Evolutionary conservation across 2,113 vertebrate species (phyloP).

Genomic region (Chascanopsetta lugubris): DNA sequence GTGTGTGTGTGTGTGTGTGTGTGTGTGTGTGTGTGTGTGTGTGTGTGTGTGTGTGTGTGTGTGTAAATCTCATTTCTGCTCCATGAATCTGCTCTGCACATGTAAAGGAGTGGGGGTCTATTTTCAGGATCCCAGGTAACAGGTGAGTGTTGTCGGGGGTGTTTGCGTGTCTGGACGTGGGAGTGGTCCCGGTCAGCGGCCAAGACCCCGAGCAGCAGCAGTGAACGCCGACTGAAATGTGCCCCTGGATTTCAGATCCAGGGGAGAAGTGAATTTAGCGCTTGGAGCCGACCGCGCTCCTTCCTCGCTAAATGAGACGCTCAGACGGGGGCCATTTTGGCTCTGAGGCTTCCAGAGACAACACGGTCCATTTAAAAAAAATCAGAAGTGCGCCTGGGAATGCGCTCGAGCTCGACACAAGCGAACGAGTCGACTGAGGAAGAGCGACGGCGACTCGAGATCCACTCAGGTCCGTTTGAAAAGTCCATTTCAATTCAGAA

Average conservation of each 20-base stretch:
- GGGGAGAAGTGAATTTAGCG: slow-evolving; percentile 41
- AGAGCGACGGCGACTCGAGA: slow-evolving; percentile 38
- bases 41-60: too few species aligned
- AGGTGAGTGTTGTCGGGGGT: slow-evolving; percentile 40
- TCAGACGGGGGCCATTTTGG: slow-evolving; percentile 12
- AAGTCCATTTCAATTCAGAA: too few species aligned
- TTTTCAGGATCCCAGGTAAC: slow-evolving; percentile 42
- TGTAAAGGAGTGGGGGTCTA: not conserved
- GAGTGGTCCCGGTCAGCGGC: not conserved
- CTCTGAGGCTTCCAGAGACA: slow-evolving; percentile 11
- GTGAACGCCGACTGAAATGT: slow-evolving; percentile 17
- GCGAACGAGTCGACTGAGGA: slow-evolving; percentile 56
- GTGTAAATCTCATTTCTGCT: slow-evolving; percentile 3
- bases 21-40: too few species aligned
- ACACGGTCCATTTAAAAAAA: slow-evolving; percentile 17
- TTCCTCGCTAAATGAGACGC: slow-evolving; percentile 27
- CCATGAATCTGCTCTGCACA: not conserved
- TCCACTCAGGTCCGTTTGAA: too few species aligned
- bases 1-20: too few species aligned
- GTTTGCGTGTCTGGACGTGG: slow-evolving; percentile 40
- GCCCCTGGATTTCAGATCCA: slow-evolving; percentile 53
- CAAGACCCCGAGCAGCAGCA: slow-evolving; percentile 44
- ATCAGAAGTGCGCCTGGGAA: slow-evolving; percentile 23
- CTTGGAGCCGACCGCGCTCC: slow-evolving; percentile 21
- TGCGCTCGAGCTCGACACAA: slow-evolving; percentile 7